Percentiles rank a stretch among this genome's conserved stretches.
phyloP scores from a whole-genome alignment of 2,888 invertebrate species.

The Mesochorus sp. region DNA sequence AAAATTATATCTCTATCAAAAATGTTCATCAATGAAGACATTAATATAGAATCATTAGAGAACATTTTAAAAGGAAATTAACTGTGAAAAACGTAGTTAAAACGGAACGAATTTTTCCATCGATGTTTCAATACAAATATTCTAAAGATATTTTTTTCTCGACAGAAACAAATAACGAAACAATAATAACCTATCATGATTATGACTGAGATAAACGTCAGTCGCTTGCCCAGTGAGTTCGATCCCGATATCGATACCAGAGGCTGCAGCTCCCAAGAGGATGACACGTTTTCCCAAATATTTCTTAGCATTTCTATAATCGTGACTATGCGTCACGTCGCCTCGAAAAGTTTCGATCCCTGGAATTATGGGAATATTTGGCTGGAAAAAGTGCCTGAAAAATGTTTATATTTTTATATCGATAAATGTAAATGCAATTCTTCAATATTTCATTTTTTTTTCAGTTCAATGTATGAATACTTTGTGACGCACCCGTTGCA shows the following conservation, averaged over 20 bases:
- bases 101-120: neutral
- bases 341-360: slow-evolving; percentile 84
- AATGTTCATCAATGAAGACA: too few relatives aligned
- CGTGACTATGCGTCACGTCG: slow-evolving; percentile 87
- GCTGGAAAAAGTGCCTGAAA: slow-evolving; percentile 83
- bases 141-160: neutral
- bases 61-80: neutral
- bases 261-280: slow-evolving; percentile 88
- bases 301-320: slow-evolving; percentile 86
- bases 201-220: slow-evolving; percentile 84
- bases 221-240: slow-evolving; percentile 84
- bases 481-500: slow-evolving; percentile 85
- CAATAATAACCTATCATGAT: slow-evolving; percentile 78
- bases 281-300: slow-evolving; percentile 85
- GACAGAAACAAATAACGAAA: neutral
- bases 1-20: too few relatives aligned
- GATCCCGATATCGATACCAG: slow-evolving; percentile 88
- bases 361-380: slow-evolving; percentile 82
- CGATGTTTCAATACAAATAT: neutral
- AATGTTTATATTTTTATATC: slow-evolving; percentile 9
- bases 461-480: neutral
- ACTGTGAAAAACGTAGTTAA: neutral
- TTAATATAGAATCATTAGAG: too few relatives aligned
- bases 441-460: neutral
- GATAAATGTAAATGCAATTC: too few relatives aligned